These are phyloP conservation scores for Mesorhabditis sp. DNA, from an alignment of 2,888 invertebrate genomes.

Conservation along the genomic window DNA sequence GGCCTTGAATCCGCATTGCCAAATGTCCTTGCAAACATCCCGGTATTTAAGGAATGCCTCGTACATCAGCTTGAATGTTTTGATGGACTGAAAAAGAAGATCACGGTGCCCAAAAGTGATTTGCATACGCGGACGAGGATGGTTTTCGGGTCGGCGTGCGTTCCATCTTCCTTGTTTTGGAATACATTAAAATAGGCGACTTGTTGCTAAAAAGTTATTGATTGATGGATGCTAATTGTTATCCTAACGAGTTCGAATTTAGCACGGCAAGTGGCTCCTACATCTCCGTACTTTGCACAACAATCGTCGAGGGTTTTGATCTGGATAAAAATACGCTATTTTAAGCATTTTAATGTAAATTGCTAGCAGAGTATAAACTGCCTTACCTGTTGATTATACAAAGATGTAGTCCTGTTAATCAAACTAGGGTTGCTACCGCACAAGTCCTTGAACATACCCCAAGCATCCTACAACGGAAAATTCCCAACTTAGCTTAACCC, in stretches of 20 bases:
- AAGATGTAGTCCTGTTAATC: neutral
- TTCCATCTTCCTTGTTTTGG: neutral
- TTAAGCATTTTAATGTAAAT: neutral
- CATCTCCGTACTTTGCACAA: neutral
- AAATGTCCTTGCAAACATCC: neutral
- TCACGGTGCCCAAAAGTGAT: too few species aligned
- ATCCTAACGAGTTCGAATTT: neutral
- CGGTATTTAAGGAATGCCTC: neutral
- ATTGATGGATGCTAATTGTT: too few species aligned
- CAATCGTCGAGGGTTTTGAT: conserved; percentile 1
- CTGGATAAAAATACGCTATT: neutral
- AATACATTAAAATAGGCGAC: neutral
- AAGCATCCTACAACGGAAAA: neutral
- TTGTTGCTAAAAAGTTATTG: neutral
- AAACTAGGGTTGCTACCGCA: neutral
- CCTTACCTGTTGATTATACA: neutral
- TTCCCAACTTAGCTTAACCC: neutral
- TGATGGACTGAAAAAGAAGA: neutral
- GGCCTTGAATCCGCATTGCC: neutral
- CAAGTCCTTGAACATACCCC: conserved; percentile 2
- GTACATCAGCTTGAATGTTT: neutral
- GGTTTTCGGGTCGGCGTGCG: neutral
- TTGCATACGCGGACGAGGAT: neutral
- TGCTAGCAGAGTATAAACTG: neutral
- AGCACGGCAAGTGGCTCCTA: neutral